phyloP scores from a whole-genome alignment of 23 tunicate genomes.

The Phallusia fumigata region DNA sequence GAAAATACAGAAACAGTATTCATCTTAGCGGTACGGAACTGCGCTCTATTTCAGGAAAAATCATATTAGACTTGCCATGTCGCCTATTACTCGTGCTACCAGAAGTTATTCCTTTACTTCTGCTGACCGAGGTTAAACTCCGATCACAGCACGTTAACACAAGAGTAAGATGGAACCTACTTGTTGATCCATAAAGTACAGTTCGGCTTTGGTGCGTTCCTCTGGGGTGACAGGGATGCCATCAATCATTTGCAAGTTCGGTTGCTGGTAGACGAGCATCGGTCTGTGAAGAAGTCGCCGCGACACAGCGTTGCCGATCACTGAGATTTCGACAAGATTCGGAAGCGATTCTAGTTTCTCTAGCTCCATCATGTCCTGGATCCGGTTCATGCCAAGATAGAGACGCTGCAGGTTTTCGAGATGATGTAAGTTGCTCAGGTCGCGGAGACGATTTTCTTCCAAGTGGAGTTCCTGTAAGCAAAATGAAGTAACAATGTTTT shows the following conservation, averaged over 20 bases:
- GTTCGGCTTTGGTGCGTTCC: slow-evolving; percentile 89
- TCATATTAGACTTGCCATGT: too few species aligned
- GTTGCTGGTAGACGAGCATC: slow-evolving; percentile 83
- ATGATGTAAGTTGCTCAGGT: slow-evolving; percentile 84
- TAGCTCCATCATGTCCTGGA: slow-evolving; percentile 95
- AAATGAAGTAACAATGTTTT: too few species aligned
- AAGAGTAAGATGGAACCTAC: background rate
- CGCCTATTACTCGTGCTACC: too few species aligned
- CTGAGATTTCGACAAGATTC: slow-evolving; percentile 84
- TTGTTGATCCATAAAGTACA: slow-evolving; percentile 92
- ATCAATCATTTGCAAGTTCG: slow-evolving; percentile 80
- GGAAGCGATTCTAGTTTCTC: slow-evolving; percentile 86
- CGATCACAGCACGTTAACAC: too few species aligned
- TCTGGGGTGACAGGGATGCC: slow-evolving; percentile 93
- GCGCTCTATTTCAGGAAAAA: too few species aligned
- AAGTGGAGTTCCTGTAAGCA: slow-evolving; percentile 87
- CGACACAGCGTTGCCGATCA: slow-evolving; percentile 97
- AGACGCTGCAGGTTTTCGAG: slow-evolving; percentile 89
- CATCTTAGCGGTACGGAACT: too few species aligned
- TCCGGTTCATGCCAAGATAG: slow-evolving; percentile 93
- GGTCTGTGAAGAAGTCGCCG: slow-evolving; percentile 95
- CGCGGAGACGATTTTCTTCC: slow-evolving; percentile 86
- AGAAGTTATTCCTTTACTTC: too few species aligned
- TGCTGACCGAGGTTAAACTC: too few species aligned
- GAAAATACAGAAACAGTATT: too few species aligned